These are phyloP conservation scores for Macrostomum lignano DNA, from an alignment of 1,140 invertebrate genomes.

Conservation along the genomic window DNA sequence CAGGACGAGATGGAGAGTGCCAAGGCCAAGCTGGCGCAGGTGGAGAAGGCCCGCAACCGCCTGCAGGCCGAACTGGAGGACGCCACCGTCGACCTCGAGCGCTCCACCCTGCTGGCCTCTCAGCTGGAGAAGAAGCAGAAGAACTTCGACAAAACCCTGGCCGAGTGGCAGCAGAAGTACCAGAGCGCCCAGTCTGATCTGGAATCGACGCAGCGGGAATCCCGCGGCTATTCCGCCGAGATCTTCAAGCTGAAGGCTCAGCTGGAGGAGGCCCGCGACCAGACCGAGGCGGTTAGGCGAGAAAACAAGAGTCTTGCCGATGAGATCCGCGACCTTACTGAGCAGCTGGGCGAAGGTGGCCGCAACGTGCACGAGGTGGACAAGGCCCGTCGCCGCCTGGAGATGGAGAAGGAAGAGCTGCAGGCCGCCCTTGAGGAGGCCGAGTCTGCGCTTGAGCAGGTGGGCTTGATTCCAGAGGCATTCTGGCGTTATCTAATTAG, in stretches of 20 bases:
- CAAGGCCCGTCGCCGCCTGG: constrained; percentile 78
- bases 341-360: constrained; percentile 92
- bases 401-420: constrained; percentile 93
- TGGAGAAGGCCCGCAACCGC: constrained; percentile 86
- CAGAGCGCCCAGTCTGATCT: constrained; percentile 70
- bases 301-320: constrained; percentile 95
- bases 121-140: constrained; percentile 98
- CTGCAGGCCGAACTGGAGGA: constrained; percentile 89
- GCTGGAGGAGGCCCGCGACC: constrained; percentile 79
- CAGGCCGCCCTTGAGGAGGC: constrained; percentile 86
- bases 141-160: constrained; percentile 93
- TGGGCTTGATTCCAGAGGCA: too few relatives aligned
- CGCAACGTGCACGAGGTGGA: constrained; percentile 70
- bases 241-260: constrained; percentile 89
- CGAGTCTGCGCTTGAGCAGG: constrained; percentile 82
- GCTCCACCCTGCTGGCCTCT: constrained; percentile 33
- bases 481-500: too few relatives aligned
- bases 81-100: constrained; percentile 81
- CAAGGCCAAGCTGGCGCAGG: constrained; percentile 78
- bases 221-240: constrained; percentile 94
- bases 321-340: constrained; percentile 91
- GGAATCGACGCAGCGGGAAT: constrained; percentile 89
- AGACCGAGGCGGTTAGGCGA: constrained; percentile 74
- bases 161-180: constrained; percentile 97
- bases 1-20: constrained; percentile 44